Percentiles rank a stretch among this genome's conserved stretches.
These are phyloP conservation scores for Stictocephala bisonia DNA, from an alignment of 2,888 invertebrate genomes.

Conservation along the genomic window DNA sequence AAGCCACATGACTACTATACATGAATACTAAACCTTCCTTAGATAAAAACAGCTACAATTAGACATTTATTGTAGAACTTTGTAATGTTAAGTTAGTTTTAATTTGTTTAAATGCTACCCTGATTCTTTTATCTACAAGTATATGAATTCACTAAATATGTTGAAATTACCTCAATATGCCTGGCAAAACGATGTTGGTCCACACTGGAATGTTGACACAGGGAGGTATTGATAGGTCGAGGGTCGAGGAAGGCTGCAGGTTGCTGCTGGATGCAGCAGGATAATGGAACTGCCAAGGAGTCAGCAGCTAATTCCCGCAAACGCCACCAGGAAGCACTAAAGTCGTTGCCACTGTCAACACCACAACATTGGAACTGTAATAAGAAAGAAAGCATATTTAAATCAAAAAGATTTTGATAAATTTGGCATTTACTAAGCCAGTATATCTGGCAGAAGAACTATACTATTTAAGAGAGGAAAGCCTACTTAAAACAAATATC, in stretches of 20 bases:
- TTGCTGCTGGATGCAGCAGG: constrained; percentile 74
- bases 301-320: constrained; percentile 74
- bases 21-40: background rate
- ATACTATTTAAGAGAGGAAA: no score
- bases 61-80: no score
- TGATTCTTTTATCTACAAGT: background rate
- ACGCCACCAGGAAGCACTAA: constrained; percentile 84
- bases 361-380: constrained; percentile 83
- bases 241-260: constrained; percentile 75
- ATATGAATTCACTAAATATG: background rate
- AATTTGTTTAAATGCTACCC: no score
- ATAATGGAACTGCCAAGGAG: constrained; percentile 67
- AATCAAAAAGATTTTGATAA: no score
- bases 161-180: constrained; percentile 66
- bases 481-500: no score
- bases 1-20: no score
- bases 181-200: constrained; percentile 70
- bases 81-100: no score
- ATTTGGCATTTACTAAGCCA: background rate
- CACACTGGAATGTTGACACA: constrained; percentile 76
- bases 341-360: constrained; percentile 81
- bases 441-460: background rate
- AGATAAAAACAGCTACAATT: background rate
- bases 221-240: constrained; percentile 74
- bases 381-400: no score